These are phyloP conservation scores for Leptoteleia sp. DNA, from an alignment of 1,140 invertebrate genomes.

Conservation along the genomic window DNA sequence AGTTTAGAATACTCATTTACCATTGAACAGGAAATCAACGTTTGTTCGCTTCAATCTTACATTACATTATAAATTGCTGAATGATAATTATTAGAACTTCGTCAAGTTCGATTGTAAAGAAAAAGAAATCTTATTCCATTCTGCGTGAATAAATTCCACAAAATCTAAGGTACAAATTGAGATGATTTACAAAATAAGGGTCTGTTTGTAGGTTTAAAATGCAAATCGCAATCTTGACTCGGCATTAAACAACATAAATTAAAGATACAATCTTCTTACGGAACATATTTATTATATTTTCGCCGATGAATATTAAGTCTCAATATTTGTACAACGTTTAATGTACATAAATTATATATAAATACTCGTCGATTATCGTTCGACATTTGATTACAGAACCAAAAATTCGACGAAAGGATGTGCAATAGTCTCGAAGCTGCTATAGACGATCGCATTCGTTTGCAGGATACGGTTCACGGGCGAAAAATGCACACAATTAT, in stretches of 20 bases:
- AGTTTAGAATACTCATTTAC: slow-evolving; percentile 19
- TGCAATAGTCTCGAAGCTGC: slow-evolving; percentile 53
- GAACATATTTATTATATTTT: slow-evolving; percentile 1
- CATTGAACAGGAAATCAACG: neutral
- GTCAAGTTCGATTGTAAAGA: neutral
- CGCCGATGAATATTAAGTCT: slow-evolving; percentile 11
- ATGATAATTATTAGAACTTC: slow-evolving; percentile 1
- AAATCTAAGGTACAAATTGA: slow-evolving; percentile 8
- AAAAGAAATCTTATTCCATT: neutral
- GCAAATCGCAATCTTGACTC: neutral
- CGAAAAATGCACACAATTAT: slow-evolving; percentile 78
- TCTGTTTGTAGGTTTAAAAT: neutral
- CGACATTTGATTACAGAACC: neutral
- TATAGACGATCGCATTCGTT: slow-evolving; percentile 72
- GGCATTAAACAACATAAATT: neutral
- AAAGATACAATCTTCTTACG: neutral
- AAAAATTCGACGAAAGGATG: slow-evolving; percentile 10
- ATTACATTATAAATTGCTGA: neutral
- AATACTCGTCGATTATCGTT: neutral
- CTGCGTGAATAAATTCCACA: neutral
- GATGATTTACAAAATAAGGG: slow-evolving; percentile 1
- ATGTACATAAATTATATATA: slow-evolving; percentile 6
- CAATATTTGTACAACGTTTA: neutral
- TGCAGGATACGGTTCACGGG: slow-evolving; percentile 72
- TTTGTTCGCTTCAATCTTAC: neutral